phyloP scores from a whole-genome alignment of 2,888 invertebrate genomes.

The Julus scandinavius region DNA sequence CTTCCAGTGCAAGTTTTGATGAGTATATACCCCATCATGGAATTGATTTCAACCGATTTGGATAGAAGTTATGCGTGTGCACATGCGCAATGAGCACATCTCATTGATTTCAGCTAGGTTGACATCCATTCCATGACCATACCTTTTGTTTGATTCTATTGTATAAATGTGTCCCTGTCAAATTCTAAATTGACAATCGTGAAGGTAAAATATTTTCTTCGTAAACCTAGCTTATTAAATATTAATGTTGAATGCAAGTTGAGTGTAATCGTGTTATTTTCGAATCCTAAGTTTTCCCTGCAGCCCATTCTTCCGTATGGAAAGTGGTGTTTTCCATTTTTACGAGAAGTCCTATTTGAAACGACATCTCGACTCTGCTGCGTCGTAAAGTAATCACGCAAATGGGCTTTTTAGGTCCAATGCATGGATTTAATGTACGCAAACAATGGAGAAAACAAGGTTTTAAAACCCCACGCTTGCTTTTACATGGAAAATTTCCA shows the following conservation, averaged over 20 bases:
- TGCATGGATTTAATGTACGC: background rate
- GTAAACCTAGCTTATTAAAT: background rate
- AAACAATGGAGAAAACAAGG: constrained; percentile 3
- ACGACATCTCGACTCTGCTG: background rate
- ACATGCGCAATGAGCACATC: no score
- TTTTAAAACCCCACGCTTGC: constrained; percentile 29
- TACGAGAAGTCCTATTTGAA: background rate
- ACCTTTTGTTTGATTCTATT: no score
- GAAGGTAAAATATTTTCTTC: no score
- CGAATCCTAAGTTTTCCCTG: background rate
- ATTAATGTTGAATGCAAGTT: background rate
- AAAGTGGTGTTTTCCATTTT: background rate
- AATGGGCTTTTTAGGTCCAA: background rate
- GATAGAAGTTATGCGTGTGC: no score
- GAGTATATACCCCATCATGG: no score
- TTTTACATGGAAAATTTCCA: constrained; percentile 31
- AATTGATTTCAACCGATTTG: no score
- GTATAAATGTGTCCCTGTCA: no score
- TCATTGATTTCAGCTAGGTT: no score
- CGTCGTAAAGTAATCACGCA: background rate
- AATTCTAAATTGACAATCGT: no score
- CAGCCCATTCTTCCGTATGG: background rate
- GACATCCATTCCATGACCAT: no score
- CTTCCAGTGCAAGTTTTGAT: no score
- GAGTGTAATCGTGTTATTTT: background rate